Base-by-base conservation (phyloP, 1,140 invertebrate genomes). In the Meloidogyne chitwoodi region DNA sequence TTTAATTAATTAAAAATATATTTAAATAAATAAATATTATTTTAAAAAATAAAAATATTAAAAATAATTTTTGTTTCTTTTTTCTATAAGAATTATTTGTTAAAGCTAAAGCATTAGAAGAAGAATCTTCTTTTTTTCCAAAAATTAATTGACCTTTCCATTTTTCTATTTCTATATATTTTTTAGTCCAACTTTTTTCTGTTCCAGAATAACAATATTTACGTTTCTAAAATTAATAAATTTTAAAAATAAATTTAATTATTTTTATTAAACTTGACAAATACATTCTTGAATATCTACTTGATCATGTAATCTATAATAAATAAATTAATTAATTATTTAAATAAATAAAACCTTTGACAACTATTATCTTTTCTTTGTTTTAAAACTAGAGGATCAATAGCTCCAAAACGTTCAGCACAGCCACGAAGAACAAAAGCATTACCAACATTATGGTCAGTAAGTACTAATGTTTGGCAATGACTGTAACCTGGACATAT, bases 271-370 rank as follows among this genome's bases (percentile, higher is more conserved):
- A n/a, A 73, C 71, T 22, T 74, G 38, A 66, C 73, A 74, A 74
- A 74, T 66, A 64, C 73, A 74, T 64, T 74, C 73, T 44, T 74
- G 64, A 22, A 74, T 74, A 29, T 74, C 73, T 27, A 74, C 62
- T 38, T 74, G 48, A 29, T 74, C 34, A 41, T 74, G 73, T 29
- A 74, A 74, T 31, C 71, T 73, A 34, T n/a, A 67, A 66, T 66
- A 29, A 66, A 66, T 66, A 66, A 38, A 38, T 66, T 19, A 66
- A 19, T 66, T 66, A 31, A 16, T 12, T 11, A 2, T 34, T 34
- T 11, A 65, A n/a, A 16, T 3, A 41, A 69, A 68, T n/a, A 10
- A n/a, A 22, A 73, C 73, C 38, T 74, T 74, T 38, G 27, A 48
- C 73, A 74, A 38, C 22, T 38, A 69, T 74, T 74, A 62, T 74